Evolutionary conservation across 2,113 vertebrate species (phyloP), one percentile per base, ranked within the genome.

Genomic region (Boulengeromyrus knoepffleri): DNA sequence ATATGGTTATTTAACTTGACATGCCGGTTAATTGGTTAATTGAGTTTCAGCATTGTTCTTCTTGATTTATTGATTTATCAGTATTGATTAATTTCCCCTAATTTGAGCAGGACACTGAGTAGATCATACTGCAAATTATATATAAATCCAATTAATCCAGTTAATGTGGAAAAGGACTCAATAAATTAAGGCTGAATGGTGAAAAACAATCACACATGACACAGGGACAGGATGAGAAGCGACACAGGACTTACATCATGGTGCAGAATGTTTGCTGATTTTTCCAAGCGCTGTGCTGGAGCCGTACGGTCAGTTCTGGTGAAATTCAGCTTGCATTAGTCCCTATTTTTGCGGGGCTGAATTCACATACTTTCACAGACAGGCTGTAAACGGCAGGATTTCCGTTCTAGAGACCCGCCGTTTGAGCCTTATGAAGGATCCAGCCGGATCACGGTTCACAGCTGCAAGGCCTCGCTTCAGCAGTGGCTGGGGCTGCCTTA

Each of bases 401-500:
- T 84, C 42, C 17, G 19, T 42, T 84, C 80, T 15, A 1, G 9
- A 24, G 36, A 84, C 36, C 36, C 17, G 42, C 80, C 9, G 45
- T 85, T 85, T 83, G 36, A 42, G 77, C 39, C 36, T 47, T 85
- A 21, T 10, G 7, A 46, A 12, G 45, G 17, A 24, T 85, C 42
- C 80, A 85, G 42, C 6, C 36, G 9, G 39, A 10, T 45, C 80
- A 10, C 5, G 21, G 42, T 4, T n/a, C 83, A 39, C 83, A 85
- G 42, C 42, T 85, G 83, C 39, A n/a, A 24, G 21, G 83, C 42
- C 21, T n/a, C 6, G 5, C 39, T 83, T 24, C 36, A 83, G 42
- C 88, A 36, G 86, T 9, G 49, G 87, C 83, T 88, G 88, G 89
- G 56, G 62, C 62, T 31, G 62, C n/a, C 62, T 31, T 31, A 50